These are phyloP conservation scores for Meiosimyza platycephala DNA, from an alignment of 2,888 invertebrate genomes.

Conservation along the genomic window DNA sequence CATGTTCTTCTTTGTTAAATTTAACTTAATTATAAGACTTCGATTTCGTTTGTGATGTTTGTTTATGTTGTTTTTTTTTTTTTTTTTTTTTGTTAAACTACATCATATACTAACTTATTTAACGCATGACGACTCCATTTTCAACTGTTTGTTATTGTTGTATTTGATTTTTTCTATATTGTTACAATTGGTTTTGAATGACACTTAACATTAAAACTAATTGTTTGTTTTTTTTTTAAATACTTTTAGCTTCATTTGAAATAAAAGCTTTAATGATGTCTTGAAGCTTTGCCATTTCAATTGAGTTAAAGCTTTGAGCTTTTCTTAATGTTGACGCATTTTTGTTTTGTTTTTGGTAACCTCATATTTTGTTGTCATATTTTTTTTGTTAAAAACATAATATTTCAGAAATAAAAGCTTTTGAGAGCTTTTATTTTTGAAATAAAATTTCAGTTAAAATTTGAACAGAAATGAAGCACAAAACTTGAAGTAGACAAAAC, in stretches of 20 bases:
- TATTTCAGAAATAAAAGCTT: no score
- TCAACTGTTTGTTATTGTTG: neutral
- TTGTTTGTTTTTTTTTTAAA: constrained; percentile 1
- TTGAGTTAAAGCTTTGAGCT: no score
- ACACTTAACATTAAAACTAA: neutral
- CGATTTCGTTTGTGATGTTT: neutral
- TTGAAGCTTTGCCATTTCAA: no score
- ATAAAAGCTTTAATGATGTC: neutral
- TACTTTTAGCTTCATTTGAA: neutral
- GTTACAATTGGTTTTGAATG: neutral
- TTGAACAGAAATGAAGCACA: no score
- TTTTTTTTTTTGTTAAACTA: neutral
- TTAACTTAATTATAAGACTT: constrained; percentile 8
- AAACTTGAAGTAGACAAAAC: no score
- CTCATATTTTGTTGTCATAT: no score
- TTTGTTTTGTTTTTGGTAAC: no score
- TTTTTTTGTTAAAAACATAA: no score
- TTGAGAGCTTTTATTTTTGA: neutral
- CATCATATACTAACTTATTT: constrained; percentile 17
- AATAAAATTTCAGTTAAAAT: neutral
- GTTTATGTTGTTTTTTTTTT: neutral
- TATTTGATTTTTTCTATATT: no score
- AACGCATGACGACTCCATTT: constrained; percentile 35
- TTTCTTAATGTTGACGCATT: no score
- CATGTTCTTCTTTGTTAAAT: neutral